Percentiles rank a stretch among this genome's conserved stretches.
phyloP scores from a whole-genome alignment of 1,140 invertebrate genomes.

The Lethrus apterus region DNA sequence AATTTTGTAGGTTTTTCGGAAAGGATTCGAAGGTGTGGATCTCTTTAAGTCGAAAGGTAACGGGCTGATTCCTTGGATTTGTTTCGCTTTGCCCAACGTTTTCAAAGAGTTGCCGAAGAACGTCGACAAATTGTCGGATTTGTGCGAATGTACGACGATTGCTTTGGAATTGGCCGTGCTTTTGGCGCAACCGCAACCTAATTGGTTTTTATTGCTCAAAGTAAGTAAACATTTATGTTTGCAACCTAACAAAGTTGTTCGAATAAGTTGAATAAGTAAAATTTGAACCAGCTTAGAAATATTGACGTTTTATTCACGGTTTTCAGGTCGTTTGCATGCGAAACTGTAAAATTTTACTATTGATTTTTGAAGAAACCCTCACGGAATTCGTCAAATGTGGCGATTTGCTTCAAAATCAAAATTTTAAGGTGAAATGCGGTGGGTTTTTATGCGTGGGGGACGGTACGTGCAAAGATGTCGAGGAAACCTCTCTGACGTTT shows the following conservation, averaged over 20 bases:
- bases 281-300: not conserved
- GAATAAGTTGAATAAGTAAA: too few relatives aligned
- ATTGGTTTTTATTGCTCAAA: constrained; percentile 65
- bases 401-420: not conserved
- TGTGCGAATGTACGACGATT: constrained; percentile 50
- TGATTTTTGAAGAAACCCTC: constrained; percentile 34
- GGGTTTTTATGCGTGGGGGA: constrained; percentile 58
- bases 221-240: constrained; percentile 39
- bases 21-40: constrained; percentile 47
- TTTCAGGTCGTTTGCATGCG: constrained; percentile 58
- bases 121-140: constrained; percentile 41
- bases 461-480: constrained; percentile 35
- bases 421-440: constrained; percentile 43
- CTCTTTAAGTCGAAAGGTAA: constrained; percentile 45
- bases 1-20: constrained; percentile 47
- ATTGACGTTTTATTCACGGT: constrained; percentile 9
- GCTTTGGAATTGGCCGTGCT: constrained; percentile 62
- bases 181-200: constrained; percentile 64
- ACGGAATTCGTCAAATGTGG: constrained; percentile 11
- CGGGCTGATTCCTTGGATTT: constrained; percentile 56
- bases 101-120: constrained; percentile 44
- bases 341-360: constrained; percentile 45
- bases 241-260: too few relatives aligned
- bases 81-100: constrained; percentile 55
- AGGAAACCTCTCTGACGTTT: constrained; percentile 34